Evolutionary conservation across 2,797 vertebrate genomes (phyloP).

Genomic region (Lepus townsendii): DNA sequence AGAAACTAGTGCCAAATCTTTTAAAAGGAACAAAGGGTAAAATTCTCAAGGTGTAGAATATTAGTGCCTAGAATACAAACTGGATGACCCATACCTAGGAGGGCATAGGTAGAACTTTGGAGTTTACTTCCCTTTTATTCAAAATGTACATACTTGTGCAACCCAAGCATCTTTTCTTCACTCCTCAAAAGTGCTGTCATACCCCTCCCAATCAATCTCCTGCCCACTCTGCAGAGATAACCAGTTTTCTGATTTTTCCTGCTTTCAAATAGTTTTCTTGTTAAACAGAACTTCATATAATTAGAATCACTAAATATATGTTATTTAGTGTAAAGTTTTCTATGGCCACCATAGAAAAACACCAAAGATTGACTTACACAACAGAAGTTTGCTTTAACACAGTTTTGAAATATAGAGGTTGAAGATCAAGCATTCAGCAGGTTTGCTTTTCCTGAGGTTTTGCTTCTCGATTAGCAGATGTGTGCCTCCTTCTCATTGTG

Average conservation of each 20-base stretch:
- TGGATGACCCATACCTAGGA: background rate
- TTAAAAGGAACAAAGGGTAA: background rate
- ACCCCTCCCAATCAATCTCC: background rate
- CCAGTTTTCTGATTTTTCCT: background rate
- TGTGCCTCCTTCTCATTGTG: background rate
- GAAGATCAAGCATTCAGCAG: background rate
- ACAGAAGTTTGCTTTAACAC: slow-evolving; percentile 20
- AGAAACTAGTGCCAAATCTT: slow-evolving; percentile 27
- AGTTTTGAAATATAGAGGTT: background rate
- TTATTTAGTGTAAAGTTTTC: slow-evolving; percentile 15
- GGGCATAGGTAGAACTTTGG: background rate
- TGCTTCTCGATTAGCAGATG: background rate
- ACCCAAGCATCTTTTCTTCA: background rate
- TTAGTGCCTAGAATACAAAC: background rate
- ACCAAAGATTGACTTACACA: background rate
- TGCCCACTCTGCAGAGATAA: background rate
- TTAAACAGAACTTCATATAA: background rate
- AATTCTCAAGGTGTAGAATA: slow-evolving; percentile 29
- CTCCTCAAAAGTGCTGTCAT: background rate
- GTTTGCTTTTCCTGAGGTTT: background rate
- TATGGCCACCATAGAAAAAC: background rate
- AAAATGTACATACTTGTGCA: background rate
- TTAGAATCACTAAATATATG: background rate
- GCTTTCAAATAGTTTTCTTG: background rate
- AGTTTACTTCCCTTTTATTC: background rate